A percentile compares a stretch with the other conserved stretches of the same genome.
Conservation (phyloP, 1,140 invertebrate species). For the Trichogramma pretiosum region DNA sequence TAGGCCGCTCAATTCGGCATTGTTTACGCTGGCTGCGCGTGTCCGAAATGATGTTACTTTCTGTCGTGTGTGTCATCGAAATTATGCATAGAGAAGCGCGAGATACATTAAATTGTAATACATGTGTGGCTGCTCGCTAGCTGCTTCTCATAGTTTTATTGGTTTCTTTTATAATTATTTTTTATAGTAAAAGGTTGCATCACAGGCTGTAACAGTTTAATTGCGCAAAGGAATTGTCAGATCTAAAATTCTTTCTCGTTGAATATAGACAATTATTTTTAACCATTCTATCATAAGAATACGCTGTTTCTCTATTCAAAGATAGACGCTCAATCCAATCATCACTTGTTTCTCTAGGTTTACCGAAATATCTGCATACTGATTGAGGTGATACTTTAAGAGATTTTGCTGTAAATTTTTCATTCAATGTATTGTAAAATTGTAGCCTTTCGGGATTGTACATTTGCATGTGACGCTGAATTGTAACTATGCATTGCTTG, state of each 20-base stretch:
- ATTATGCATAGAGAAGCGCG: too few relatives aligned
- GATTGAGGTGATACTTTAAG: neutral
- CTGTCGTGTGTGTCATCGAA: too few relatives aligned
- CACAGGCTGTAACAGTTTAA: too few relatives aligned
- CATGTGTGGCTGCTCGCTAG: too few relatives aligned
- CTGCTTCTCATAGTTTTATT: too few relatives aligned
- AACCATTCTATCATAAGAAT: neutral
- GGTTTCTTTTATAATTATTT: too few relatives aligned
- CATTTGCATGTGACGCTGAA: neutral
- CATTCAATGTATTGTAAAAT: neutral
- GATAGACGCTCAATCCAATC: neutral
- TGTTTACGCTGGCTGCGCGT: too few relatives aligned
- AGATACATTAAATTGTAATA: too few relatives aligned
- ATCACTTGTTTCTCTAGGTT: neutral
- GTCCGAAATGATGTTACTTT: too few relatives aligned
- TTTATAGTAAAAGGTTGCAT: too few relatives aligned
- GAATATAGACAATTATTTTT: neutral
- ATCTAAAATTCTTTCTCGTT: neutral
- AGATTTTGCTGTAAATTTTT: neutral
- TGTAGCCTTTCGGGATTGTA: neutral
- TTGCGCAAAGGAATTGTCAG: too few relatives aligned
- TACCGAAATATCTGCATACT: conserved; percentile 1
- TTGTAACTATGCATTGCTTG: neutral
- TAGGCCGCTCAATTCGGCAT: too few relatives aligned
- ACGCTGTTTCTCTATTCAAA: neutral